A percentile compares a stretch with the other conserved stretches of the same genome.
Evolutionary conservation across 2,797 vertebrate genomes (phyloP).

Genomic region (Anas georgica): DNA sequence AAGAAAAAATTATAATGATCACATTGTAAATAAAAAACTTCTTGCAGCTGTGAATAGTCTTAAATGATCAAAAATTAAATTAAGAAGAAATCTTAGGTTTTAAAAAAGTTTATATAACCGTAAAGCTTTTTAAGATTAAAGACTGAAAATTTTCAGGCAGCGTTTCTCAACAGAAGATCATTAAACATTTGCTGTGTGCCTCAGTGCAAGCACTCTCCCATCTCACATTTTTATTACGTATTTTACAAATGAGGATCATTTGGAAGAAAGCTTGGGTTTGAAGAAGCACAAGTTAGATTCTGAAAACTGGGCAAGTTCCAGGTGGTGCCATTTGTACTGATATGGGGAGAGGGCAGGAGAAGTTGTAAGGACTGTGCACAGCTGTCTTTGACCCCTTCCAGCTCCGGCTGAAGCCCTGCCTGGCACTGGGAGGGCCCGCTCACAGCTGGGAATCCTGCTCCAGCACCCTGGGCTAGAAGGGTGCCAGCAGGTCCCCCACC

Average conservation of each 20-base stretch:
- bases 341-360: background rate
- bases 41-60: background rate
- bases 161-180: background rate
- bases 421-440: background rate
- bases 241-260: background rate
- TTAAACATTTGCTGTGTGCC: background rate
- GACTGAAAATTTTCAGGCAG: background rate
- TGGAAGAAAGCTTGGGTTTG: background rate
- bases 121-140: background rate
- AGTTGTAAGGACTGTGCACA: too few species aligned
- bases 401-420: background rate
- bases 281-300: background rate
- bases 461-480: background rate
- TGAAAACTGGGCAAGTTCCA: background rate
- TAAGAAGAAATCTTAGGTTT: background rate
- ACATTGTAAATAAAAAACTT: background rate
- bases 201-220: background rate
- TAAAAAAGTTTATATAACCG: background rate
- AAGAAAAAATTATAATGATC: background rate
- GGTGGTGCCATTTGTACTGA: too few species aligned
- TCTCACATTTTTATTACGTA: accelerated
- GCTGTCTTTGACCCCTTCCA: background rate
- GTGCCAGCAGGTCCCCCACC: background rate
- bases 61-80: background rate
- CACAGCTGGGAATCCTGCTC: accelerated